Conservation (phyloP, 1,140 invertebrate genomes). For the Anagrus nilaparvatae region DNA sequence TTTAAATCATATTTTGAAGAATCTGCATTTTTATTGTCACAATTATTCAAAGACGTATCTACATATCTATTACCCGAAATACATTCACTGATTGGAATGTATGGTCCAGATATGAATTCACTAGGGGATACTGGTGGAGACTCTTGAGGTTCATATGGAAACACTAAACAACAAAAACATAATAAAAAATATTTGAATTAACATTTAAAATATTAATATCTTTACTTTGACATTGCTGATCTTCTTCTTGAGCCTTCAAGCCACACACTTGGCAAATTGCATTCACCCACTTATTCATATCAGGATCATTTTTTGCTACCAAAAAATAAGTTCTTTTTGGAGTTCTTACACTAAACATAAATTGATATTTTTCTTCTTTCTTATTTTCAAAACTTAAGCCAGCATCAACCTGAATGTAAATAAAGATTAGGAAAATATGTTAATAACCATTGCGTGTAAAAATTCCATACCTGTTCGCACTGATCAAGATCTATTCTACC, state of each 20-base stretch:
- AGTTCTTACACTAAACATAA: constrained; percentile 83
- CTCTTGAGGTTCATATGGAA: constrained; percentile 41
- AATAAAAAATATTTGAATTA: constrained; percentile 3
- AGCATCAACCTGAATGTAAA: constrained; percentile 64
- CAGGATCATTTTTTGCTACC: constrained; percentile 78
- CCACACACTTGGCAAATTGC: constrained; percentile 88
- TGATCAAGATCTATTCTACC: constrained; percentile 89
- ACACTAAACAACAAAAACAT: constrained; percentile 28
- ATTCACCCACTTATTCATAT: constrained; percentile 93
- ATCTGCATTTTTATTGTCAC: no score
- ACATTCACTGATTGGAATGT: constrained; percentile 81
- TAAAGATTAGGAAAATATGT: constrained; percentile 5
- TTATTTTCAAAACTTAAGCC: constrained; percentile 72
- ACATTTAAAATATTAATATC: neutral
- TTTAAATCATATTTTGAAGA: constrained; percentile 36
- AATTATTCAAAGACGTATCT: no score
- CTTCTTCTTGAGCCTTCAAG: constrained; percentile 68
- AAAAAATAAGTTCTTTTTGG: constrained; percentile 83
- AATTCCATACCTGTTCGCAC: constrained; percentile 72
- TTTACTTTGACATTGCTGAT: constrained; percentile 39
- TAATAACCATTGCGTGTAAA: constrained; percentile 1
- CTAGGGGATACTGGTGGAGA: constrained; percentile 50
- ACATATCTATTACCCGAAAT: constrained; percentile 64
- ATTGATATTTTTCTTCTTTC: constrained; percentile 72
- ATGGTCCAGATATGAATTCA: constrained; percentile 56